Evolutionary conservation across 1,140 invertebrate genomes (phyloP).

Genomic region (Manduca sexta): DNA sequence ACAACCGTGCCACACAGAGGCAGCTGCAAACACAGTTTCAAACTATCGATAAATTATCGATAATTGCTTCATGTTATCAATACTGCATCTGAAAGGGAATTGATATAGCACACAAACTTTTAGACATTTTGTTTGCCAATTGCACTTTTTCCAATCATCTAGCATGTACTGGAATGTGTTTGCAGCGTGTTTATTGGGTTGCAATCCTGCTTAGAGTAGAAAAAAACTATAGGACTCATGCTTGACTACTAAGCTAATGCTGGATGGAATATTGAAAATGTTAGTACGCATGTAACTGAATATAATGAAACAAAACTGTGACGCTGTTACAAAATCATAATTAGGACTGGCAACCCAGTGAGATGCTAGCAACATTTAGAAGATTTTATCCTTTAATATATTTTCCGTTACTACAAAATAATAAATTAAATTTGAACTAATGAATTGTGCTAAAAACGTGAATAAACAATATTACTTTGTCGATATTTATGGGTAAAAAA

Average conservation of each 20-base stretch:
- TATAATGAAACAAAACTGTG: too few relatives aligned
- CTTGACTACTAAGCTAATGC: too few relatives aligned
- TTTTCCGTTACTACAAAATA: too few relatives aligned
- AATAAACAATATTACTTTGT: too few relatives aligned
- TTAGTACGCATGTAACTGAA: too few relatives aligned
- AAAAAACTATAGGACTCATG: background rate
- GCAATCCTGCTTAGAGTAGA: conserved; percentile 33
- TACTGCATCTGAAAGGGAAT: conserved; percentile 16
- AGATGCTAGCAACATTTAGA: too few relatives aligned
- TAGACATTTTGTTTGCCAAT: background rate
- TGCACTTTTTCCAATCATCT: background rate
- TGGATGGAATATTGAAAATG: too few relatives aligned
- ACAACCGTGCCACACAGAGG: conserved; percentile 45
- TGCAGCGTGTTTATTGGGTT: conserved; percentile 50
- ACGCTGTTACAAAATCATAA: too few relatives aligned
- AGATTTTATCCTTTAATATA: too few relatives aligned
- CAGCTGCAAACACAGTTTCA: conserved; percentile 53
- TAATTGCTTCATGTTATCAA: background rate
- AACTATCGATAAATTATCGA: conserved; percentile 7
- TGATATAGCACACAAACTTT: background rate
- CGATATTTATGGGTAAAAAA: too few relatives aligned
- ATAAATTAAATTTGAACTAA: too few relatives aligned
- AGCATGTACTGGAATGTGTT: conserved; percentile 49
- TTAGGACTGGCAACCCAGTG: background rate
- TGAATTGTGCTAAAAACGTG: too few relatives aligned